A percentile compares a stretch with the other conserved stretches of the same genome.
phyloP scores from a whole-genome alignment of 2,888 invertebrate genomes.

The Parelbella ahira region DNA sequence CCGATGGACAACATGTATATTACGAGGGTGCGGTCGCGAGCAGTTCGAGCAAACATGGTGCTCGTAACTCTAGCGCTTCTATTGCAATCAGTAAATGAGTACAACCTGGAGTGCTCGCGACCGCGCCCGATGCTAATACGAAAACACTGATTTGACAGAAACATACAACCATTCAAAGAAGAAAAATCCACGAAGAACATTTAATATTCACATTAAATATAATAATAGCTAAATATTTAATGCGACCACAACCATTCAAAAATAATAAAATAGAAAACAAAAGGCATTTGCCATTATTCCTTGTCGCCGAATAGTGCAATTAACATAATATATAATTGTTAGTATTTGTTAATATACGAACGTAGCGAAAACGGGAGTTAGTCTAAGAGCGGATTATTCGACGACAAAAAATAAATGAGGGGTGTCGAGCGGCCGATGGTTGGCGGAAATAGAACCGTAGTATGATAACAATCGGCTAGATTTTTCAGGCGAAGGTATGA shows the following conservation, averaged over 20 bases:
- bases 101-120: constrained; percentile 42
- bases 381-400: constrained; percentile 33
- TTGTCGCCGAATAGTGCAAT: constrained; percentile 39
- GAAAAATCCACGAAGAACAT: constrained; percentile 56
- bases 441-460: constrained; percentile 43
- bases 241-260: constrained; percentile 66
- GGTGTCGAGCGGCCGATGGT: constrained; percentile 47
- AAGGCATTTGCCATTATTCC: constrained; percentile 53
- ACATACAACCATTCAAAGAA: constrained; percentile 60
- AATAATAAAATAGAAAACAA: no score
- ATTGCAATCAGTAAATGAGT: background rate
- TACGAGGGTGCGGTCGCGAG: constrained; percentile 64
- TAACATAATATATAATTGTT: no score
- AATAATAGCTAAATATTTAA: constrained; percentile 48
- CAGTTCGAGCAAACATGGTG: constrained; percentile 2
- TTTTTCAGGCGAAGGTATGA: constrained; percentile 47
- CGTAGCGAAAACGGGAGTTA: no score
- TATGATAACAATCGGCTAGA: constrained; percentile 42
- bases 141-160: constrained; percentile 50
- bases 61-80: background rate
- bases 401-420: constrained; percentile 46
- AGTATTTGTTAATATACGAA: no score
- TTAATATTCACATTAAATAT: constrained; percentile 58
- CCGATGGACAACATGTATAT: constrained; percentile 49
- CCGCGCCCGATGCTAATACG: constrained; percentile 50